Evolutionary conservation across 2,113 vertebrate species (phyloP).

Genomic region (Heptranchias perlo): DNA sequence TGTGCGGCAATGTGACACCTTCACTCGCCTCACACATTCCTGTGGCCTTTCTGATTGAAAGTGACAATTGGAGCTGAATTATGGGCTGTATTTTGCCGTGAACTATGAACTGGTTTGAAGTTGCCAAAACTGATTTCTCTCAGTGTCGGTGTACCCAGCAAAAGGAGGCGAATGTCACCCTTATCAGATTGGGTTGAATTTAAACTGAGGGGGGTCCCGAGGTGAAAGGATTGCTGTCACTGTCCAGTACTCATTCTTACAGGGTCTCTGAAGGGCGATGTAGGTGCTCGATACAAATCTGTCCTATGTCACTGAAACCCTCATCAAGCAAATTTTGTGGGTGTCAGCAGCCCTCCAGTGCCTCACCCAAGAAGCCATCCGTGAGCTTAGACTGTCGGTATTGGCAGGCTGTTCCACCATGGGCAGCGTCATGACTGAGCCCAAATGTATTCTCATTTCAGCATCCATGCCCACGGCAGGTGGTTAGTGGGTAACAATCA

Average conservation of each 20-base stretch:
- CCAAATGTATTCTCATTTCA: no score
- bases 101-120: not conserved
- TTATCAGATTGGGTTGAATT: not conserved
- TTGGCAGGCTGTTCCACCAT: no score
- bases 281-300: no score
- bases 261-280: not conserved
- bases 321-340: no score
- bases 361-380: no score
- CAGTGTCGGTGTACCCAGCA: not conserved
- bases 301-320: no score
- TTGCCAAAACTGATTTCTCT: not conserved
- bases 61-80: conserved; percentile 7
- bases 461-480: no score
- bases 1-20: not conserved
- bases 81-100: not conserved
- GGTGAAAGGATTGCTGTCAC: not conserved
- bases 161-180: not conserved
- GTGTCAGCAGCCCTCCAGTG: no score
- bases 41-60: not conserved
- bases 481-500: no score
- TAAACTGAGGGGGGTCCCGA: not conserved
- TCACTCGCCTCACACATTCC: not conserved
- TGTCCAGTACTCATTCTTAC: not conserved
- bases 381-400: no score
- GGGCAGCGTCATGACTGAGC: no score